Conservation (phyloP, 2,113 vertebrate species). For the Hucho hucho region DNA sequence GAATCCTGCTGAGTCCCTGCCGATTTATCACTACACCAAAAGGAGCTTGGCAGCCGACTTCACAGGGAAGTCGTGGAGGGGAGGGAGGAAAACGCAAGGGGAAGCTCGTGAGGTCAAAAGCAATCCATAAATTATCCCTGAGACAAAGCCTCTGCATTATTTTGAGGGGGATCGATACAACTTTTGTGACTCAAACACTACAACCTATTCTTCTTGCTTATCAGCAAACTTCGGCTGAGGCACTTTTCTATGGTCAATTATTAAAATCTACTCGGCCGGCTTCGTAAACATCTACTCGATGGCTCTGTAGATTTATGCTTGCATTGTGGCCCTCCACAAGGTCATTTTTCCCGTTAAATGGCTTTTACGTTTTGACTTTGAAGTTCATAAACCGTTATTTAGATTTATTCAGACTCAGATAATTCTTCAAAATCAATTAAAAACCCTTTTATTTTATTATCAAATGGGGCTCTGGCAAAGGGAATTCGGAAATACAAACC, state of each 20-base stretch:
- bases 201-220: slow-evolving; percentile 58
- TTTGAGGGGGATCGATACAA: slow-evolving; percentile 38
- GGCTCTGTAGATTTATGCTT: slow-evolving; percentile 57
- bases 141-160: slow-evolving; percentile 44
- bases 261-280: slow-evolving; percentile 61
- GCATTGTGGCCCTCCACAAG: slow-evolving; percentile 54
- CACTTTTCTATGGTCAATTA: slow-evolving; percentile 66
- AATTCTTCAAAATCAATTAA: slow-evolving; percentile 70
- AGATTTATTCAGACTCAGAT: slow-evolving; percentile 71
- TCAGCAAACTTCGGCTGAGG: slow-evolving; percentile 48
- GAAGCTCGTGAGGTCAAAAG: slow-evolving; percentile 19
- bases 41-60: slow-evolving; percentile 13
- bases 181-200: slow-evolving; percentile 43
- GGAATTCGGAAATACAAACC: slow-evolving; percentile 15
- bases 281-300: slow-evolving; percentile 47
- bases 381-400: slow-evolving; percentile 72
- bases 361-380: slow-evolving; percentile 72
- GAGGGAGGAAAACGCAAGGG: background rate
- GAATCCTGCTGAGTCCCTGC: slow-evolving; percentile 26
- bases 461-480: slow-evolving; percentile 51
- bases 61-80: background rate
- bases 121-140: slow-evolving; percentile 46
- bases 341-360: slow-evolving; percentile 70
- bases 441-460: slow-evolving; percentile 59
- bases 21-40: slow-evolving; percentile 27